A percentile compares a stretch with the other conserved stretches of the same genome.
Evolutionary conservation across 23 tunicate species (phyloP).

Genomic region (Trididemnum nubilum): DNA sequence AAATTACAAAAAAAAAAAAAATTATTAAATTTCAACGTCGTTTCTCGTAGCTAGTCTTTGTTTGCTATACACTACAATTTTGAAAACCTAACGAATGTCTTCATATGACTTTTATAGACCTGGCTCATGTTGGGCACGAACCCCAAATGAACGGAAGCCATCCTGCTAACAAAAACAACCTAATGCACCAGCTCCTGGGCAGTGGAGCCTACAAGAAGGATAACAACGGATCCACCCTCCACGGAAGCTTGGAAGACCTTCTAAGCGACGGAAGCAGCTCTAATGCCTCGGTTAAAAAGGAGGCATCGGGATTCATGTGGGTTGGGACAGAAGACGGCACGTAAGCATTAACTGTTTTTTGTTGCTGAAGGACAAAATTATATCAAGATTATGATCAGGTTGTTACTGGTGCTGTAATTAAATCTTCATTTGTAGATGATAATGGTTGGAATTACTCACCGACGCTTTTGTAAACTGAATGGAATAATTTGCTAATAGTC

Average conservation of each 20-base stretch:
- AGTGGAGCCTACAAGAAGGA: conserved; percentile 55
- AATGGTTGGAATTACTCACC: no score
- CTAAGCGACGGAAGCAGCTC: conserved; percentile 36
- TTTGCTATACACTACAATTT: no score
- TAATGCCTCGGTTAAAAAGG: neutral
- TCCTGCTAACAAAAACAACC: conserved; percentile 1
- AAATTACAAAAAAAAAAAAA: no score
- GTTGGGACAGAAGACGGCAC: conserved; percentile 95
- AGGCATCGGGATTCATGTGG: conserved; percentile 75
- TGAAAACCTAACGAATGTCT: no score
- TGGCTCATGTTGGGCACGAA: neutral
- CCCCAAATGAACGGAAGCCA: neutral
- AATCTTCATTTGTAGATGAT: no score
- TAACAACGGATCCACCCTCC: conserved; percentile 77
- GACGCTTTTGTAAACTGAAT: no score
- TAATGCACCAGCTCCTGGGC: conserved; percentile 46
- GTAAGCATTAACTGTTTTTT: conserved; percentile 38
- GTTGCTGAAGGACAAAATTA: neutral
- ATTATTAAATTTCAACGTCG: no score
- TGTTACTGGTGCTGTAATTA: no score
- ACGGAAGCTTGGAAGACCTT: conserved; percentile 85
- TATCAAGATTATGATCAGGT: neutral
- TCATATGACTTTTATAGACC: neutral
- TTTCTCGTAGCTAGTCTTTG: no score
- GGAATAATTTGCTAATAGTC: no score